These are phyloP conservation scores for Heliopora coerulea DNA, from an alignment of 92 coral and sea anemone genomes.

Conservation along the genomic window DNA sequence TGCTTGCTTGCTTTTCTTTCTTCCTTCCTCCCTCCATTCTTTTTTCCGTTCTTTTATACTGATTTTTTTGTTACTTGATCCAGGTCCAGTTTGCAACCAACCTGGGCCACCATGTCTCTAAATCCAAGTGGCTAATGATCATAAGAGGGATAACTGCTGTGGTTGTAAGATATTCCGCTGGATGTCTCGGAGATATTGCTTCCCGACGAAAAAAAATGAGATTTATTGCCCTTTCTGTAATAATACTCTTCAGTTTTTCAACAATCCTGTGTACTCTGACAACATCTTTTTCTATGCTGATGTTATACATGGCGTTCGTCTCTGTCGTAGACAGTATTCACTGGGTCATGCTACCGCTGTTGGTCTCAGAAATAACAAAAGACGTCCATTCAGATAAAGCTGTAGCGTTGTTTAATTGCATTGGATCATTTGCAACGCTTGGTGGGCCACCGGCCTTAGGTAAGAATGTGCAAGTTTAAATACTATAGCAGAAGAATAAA, in stretches of 20 bases:
- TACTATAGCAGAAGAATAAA: too few species aligned
- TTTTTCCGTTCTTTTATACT: too few species aligned
- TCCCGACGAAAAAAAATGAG: conserved; percentile 3
- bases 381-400: conserved; percentile 18
- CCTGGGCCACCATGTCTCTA: conserved; percentile 10
- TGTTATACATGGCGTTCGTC: conserved; percentile 23
- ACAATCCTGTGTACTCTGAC: conserved; percentile 6
- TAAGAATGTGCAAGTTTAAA: too few species aligned
- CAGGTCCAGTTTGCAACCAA: conserved; percentile 35
- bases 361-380: conserved; percentile 8
- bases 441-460: conserved; percentile 31
- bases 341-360: conserved; percentile 17
- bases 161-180: background rate
- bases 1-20: too few species aligned
- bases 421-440: conserved; percentile 33
- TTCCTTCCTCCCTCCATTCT: too few species aligned
- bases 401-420: conserved; percentile 21
- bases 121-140: conserved; percentile 27
- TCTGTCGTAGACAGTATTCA: conserved; percentile 27
- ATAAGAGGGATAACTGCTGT: conserved; percentile 16
- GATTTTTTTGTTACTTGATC: too few species aligned
- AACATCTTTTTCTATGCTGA: conserved; percentile 3
- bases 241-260: conserved; percentile 10
- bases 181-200: conserved; percentile 15
- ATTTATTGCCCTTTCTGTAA: background rate